A percentile compares a stretch with the other conserved stretches of the same genome.
Evolutionary conservation across 1,140 invertebrate species (phyloP).

Genomic region (Sarcophaga peregrina): DNA sequence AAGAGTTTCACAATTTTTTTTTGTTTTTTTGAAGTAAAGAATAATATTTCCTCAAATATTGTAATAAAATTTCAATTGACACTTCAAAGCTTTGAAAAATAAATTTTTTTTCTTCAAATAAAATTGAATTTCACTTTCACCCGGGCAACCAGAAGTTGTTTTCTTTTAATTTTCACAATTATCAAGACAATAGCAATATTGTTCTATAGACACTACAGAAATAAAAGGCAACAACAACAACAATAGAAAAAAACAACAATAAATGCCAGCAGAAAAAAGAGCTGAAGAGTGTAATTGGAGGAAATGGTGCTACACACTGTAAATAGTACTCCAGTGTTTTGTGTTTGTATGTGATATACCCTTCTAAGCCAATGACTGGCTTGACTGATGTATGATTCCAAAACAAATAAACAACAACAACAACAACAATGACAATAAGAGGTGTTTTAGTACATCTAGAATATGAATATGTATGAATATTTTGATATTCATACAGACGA

Average conservation of each 20-base stretch:
- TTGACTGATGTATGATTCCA: neutral
- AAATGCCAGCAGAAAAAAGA: neutral
- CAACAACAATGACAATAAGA: neutral
- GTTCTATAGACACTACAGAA: conserved; percentile 5
- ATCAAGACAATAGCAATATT: neutral
- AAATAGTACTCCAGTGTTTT: neutral
- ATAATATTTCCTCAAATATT: no score
- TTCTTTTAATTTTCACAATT: conserved; percentile 18
- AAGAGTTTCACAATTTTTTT: no score
- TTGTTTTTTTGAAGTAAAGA: no score
- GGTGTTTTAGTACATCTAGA: no score
- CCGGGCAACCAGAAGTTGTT: neutral
- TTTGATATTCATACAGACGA: neutral
- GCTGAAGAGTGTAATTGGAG: neutral
- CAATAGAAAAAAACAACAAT: neutral
- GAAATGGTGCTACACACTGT: neutral
- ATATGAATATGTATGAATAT: neutral
- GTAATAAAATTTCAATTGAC: no score
- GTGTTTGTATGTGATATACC: neutral
- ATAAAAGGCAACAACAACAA: neutral
- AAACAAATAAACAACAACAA: neutral
- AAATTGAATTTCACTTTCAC: neutral
- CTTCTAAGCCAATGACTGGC: neutral
- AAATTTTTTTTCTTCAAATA: neutral
- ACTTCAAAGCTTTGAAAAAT: no score